Percentiles rank a stretch among this genome's conserved stretches.
Evolutionary conservation across 2,797 vertebrate genomes (phyloP).

Genomic region (Echeneis naucrates): DNA sequence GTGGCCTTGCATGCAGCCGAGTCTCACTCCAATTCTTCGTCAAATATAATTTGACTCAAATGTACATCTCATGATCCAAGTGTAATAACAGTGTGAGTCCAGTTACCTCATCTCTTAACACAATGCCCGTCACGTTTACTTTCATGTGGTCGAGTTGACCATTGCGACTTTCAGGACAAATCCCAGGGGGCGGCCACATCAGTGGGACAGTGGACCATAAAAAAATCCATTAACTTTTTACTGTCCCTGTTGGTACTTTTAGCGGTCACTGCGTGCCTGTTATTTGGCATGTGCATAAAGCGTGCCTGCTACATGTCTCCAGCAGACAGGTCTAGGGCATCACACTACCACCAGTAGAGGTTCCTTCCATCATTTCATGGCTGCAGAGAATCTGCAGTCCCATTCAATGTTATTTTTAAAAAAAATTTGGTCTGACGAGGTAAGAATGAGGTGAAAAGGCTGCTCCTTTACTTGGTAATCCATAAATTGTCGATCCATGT

Average conservation of each 20-base stretch:
- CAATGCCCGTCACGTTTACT: no score
- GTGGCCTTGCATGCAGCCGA: no score
- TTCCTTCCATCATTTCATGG: not conserved
- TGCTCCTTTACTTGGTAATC: not conserved
- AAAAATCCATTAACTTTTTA: no score
- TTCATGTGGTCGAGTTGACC: no score
- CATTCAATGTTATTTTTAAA: not conserved
- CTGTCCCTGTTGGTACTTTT: not conserved
- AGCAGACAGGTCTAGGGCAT: not conserved
- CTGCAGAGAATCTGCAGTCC: not conserved
- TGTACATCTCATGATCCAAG: no score
- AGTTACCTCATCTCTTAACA: no score
- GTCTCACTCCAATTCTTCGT: no score
- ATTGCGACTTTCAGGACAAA: not conserved
- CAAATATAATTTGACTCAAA: no score
- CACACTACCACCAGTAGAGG: not conserved
- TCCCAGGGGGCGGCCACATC: not conserved
- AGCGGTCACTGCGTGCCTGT: not conserved
- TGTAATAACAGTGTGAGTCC: no score
- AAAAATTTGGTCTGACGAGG: not conserved
- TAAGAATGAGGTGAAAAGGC: no score
- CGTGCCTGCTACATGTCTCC: not conserved
- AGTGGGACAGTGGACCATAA: no score
- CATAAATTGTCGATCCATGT: not conserved
- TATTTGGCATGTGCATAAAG: not conserved